Evolutionary conservation across 2,888 invertebrate genomes (phyloP), one percentile per base, ranked within the genome.

Genomic region (Phorcus lineatus): DNA sequence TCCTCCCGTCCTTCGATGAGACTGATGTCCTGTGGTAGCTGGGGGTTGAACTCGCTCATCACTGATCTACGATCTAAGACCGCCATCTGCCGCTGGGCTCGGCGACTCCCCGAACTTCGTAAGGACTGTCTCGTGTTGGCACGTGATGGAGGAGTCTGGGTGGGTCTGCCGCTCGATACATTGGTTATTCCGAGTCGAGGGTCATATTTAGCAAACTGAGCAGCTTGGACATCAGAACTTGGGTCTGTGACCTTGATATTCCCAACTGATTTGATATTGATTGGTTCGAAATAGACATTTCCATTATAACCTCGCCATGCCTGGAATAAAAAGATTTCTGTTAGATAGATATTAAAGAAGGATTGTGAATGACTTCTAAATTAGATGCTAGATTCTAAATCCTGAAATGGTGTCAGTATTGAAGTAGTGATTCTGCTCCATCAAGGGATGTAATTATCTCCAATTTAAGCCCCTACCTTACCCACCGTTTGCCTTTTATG

Each of bases 301-400:
- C 92, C 92, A 85, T 91, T 86, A 86, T 92, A 92, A 54, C 92
- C 92, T 78, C 90, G 84, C 92, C 92, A 92, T 22, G 91, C 92
- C 92, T 92, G 86, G 22, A 88, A 86, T n/a, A 74, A 28, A 77
- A 55, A 57, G 6, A 47, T 47, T 11, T 11, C 1, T 47, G 11
- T 47, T 47, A 47, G 13, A 13, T 11, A n/a, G n/a, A n/a, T n/a
- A n/a, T n/a, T 6, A 47, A 47, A 11, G 47, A 13, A 13, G 13
- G 36, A 36, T 36, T 36, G 36, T 36, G 36, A 6, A 36, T 36
- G 3, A 7, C 3, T 7, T 36, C 36, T 36, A 36, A 7, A 6
- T 7, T 6, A 6, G 36, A 36, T 36, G 3, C 3, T 6, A 6
- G 36, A 3, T 36, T 36, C 4, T 36, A 36, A n/a, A n/a, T n/a